Evolutionary conservation across 2,888 invertebrate species (phyloP).

Genomic region (Meteorus colon): DNA sequence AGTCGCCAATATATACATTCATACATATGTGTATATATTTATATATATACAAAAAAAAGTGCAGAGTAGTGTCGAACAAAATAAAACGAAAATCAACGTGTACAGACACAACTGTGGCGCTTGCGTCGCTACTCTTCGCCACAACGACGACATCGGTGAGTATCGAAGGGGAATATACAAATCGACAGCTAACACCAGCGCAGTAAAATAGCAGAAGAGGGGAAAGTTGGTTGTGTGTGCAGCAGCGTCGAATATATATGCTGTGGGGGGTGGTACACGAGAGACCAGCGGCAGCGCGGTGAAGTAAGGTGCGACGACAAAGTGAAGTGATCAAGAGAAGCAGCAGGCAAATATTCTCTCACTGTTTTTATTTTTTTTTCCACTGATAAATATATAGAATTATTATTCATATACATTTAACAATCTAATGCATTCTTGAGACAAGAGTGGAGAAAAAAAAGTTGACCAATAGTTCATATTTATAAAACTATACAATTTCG

Average conservation of each 20-base stretch:
- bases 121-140: slow-evolving; percentile 42
- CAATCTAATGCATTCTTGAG: no score
- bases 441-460: no score
- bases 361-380: not conserved
- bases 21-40: slow-evolving; percentile 33
- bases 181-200: slow-evolving; percentile 18
- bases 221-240: slow-evolving; percentile 32
- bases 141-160: slow-evolving; percentile 33
- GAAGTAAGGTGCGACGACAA: slow-evolving; percentile 54
- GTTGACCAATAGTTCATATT: no score
- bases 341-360: slow-evolving; percentile 11
- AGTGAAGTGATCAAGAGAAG: slow-evolving; percentile 59
- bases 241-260: slow-evolving; percentile 45
- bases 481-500: no score
- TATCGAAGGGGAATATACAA: slow-evolving; percentile 30
- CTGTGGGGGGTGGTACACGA: slow-evolving; percentile 39
- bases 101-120: slow-evolving; percentile 41
- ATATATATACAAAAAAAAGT: not conserved
- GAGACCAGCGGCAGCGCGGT: slow-evolving; percentile 42
- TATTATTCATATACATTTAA: no score
- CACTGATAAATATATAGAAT: not conserved
- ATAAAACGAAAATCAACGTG: slow-evolving; percentile 18
- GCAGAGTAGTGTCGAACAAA: slow-evolving; percentile 10
- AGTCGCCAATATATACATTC: slow-evolving; percentile 8
- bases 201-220: not conserved